phyloP scores from a whole-genome alignment of 2,113 vertebrate genomes.

The Zosterops hypoxanthus region DNA sequence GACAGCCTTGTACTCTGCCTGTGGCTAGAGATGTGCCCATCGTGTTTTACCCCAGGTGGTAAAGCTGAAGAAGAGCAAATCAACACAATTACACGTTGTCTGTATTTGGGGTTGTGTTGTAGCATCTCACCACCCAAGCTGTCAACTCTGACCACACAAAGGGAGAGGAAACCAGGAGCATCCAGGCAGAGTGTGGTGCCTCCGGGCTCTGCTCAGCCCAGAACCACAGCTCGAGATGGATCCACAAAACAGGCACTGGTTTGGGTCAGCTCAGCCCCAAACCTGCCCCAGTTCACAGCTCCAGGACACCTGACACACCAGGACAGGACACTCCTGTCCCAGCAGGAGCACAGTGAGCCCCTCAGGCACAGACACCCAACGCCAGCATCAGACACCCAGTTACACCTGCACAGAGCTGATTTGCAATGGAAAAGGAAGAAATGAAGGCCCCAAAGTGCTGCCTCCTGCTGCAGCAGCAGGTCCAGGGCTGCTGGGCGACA shows the following conservation, averaged over 20 bases:
- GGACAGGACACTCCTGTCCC: background rate
- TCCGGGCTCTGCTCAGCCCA: background rate
- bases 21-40: background rate
- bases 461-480: background rate
- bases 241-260: rapidly evolving
- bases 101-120: background rate
- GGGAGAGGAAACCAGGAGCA: background rate
- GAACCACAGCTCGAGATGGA: background rate
- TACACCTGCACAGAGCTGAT: background rate
- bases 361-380: rapidly evolving
- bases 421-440: background rate
- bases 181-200: rapidly evolving
- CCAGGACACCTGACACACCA: background rate
- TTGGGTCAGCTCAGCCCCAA: background rate
- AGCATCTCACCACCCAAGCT: too few relatives aligned
- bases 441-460: background rate
- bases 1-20: background rate
- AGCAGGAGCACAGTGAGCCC: rapidly evolving
- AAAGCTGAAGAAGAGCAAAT: background rate
- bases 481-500: rapidly evolving
- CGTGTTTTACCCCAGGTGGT: background rate
- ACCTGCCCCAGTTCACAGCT: rapidly evolving
- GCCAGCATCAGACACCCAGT: rapidly evolving
- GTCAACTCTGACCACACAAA: background rate
- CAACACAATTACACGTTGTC: rapidly evolving